Evolutionary conservation across 2,113 vertebrate species (phyloP).

Genomic region (Gymnorhina tibicen): DNA sequence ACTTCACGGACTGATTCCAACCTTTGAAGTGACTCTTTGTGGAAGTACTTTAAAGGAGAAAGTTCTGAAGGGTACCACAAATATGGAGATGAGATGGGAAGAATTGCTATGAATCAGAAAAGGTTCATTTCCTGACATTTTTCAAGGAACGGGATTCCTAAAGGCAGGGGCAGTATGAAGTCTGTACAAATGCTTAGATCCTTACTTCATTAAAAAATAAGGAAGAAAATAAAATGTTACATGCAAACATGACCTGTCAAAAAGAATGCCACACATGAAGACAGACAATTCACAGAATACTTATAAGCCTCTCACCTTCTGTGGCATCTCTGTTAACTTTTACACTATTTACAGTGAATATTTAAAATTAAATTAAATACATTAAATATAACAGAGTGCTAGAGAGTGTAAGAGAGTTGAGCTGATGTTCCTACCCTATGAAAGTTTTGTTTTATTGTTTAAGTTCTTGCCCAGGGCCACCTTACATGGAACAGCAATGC

Average conservation of each 20-base stretch:
- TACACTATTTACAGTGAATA: neutral
- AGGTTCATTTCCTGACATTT: neutral
- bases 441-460: neutral
- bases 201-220: neutral
- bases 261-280: neutral
- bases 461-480: neutral
- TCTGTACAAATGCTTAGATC: neutral
- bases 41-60: neutral
- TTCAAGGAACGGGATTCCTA: neutral
- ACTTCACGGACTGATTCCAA: neutral
- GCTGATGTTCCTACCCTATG: neutral
- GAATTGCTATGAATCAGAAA: neutral
- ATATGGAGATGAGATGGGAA: neutral
- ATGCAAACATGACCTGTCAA: neutral
- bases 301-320: neutral
- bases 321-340: neutral
- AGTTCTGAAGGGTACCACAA: neutral
- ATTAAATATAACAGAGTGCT: neutral
- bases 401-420: neutral
- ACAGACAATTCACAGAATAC: neutral
- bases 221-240: neutral
- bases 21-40: neutral
- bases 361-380: neutral
- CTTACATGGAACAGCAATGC: neutral
- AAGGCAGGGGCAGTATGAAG: neutral